Conservation (phyloP, 1,140 invertebrate genomes). For the Listronotus bonariensis region DNA sequence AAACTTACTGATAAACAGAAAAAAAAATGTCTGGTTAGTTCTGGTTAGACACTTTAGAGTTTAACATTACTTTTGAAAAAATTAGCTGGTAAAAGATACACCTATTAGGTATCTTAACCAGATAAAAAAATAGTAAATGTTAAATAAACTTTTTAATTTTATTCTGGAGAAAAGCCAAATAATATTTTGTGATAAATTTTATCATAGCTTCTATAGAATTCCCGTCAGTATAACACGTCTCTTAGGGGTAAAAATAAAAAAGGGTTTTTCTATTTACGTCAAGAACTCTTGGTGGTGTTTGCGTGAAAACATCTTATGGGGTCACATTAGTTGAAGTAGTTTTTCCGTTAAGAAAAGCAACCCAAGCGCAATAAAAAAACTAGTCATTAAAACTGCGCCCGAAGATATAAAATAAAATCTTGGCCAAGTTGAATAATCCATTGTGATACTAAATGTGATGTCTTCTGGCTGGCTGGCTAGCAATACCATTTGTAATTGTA, state of each 20-base stretch:
- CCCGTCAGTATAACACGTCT: no score
- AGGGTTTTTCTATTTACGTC: background rate
- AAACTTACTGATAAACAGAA: no score
- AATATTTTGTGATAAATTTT: no score
- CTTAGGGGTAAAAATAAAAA: background rate
- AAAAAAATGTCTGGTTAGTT: no score
- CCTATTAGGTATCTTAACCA: no score
- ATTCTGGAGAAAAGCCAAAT: no score
- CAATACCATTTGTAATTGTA: slow-evolving; percentile 48
- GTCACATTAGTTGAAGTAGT: slow-evolving; percentile 30
- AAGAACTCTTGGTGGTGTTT: slow-evolving; percentile 13
- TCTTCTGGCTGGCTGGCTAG: slow-evolving; percentile 16
- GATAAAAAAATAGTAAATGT: no score
- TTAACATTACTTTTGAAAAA: no score
- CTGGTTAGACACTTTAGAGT: no score
- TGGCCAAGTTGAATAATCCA: slow-evolving; percentile 30
- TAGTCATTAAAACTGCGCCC: slow-evolving; percentile 30
- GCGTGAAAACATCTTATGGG: slow-evolving; percentile 22
- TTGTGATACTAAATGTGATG: slow-evolving; percentile 30
- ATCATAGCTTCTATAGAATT: no score
- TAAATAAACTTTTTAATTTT: no score
- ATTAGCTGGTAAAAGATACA: no score
- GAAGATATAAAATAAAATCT: slow-evolving; percentile 34
- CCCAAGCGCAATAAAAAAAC: slow-evolving; percentile 10
- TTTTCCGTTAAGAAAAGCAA: slow-evolving; percentile 26